Evolutionary conservation across 2,888 invertebrate species (phyloP).

Genomic region (Stenichneumon culpator): DNA sequence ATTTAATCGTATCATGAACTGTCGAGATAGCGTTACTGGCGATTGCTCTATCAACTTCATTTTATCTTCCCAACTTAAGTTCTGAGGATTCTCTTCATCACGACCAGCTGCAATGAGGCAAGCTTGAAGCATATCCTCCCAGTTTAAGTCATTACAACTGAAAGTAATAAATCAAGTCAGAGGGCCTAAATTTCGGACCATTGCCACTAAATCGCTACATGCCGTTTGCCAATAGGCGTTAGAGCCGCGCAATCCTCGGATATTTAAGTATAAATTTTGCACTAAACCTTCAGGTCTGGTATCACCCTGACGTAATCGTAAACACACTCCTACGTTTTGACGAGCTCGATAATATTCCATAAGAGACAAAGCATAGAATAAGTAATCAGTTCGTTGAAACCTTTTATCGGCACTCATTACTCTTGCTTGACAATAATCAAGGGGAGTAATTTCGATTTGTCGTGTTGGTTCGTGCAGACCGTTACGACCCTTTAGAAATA

Average conservation of each 20-base stretch:
- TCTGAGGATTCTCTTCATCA: slow-evolving; percentile 38
- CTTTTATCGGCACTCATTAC: no score
- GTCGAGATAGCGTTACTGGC: slow-evolving; percentile 64
- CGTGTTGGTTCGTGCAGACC: no score
- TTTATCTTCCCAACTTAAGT: slow-evolving; percentile 38
- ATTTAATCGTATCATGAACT: slow-evolving; percentile 75
- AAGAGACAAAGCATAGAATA: no score
- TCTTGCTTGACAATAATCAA: no score
- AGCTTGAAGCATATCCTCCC: slow-evolving; percentile 80
- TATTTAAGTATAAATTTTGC: slow-evolving; percentile 76
- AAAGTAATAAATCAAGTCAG: no score
- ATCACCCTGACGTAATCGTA: slow-evolving; percentile 70
- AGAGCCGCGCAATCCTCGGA: slow-evolving; percentile 77
- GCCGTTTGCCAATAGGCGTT: slow-evolving; percentile 72
- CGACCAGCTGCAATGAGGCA: slow-evolving; percentile 76
- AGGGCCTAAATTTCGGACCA: no score
- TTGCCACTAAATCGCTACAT: no score
- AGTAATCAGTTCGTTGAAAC: no score
- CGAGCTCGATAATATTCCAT: no score
- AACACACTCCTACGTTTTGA: no score
- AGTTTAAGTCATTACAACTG: slow-evolving; percentile 74
- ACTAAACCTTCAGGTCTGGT: slow-evolving; percentile 67
- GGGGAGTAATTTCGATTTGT: no score
- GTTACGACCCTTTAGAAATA: no score
- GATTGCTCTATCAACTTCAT: slow-evolving; percentile 52